Base-by-base conservation (phyloP, 2,797 vertebrate species). In the Atherinosoma microstoma region DNA sequence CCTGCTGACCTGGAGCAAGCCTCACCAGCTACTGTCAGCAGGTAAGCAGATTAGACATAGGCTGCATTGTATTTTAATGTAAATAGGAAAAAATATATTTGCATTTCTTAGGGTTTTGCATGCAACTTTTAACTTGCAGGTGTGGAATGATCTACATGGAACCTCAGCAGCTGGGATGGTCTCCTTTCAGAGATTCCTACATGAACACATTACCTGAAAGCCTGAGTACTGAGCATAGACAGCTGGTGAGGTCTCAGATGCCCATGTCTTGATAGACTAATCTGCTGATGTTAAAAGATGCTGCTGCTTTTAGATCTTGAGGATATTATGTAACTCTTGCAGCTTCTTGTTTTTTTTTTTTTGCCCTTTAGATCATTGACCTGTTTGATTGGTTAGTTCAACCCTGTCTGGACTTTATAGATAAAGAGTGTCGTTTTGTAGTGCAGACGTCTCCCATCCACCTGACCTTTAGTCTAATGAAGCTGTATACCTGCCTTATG, bases 71-170 rank as follows among this genome's bases (percentile, higher is more conserved):
- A 56, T 32, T 13, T 6, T n/a, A 3, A 51, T 34, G 4, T 24
- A 35, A 45, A 29, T 24, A 67, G 1, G 35, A 64, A 42, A 9
- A 8, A 34, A 45, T 18, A 1, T 29, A 49, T 16, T 61, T 30
- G 56, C 3, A 11, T 64, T 13, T 42, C 7, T 64, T 70, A 13
- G 7, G 4, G 2, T 40, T 67, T 72, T 82, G 6, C 38, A 35
- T 72, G 34, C 45, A 35, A 62, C 9, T 18, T 57, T 84, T 2
- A 85, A 68, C 79, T 18, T 83, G 67, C 76, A 98, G 97, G 87
- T 99, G 97, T 90, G 97, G 97, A 22, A 98, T 99, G 97, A 97
- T 99, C 91, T 99, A 99, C 82, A 97, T 99, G 97, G 97, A 99
- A 76, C 92, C 96, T 0, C 95, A 96, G 2, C 96, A 98, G 85